Evolutionary conservation across 2,797 vertebrate genomes (phyloP).

Genomic region (Lindbergichthys nudifrons): DNA sequence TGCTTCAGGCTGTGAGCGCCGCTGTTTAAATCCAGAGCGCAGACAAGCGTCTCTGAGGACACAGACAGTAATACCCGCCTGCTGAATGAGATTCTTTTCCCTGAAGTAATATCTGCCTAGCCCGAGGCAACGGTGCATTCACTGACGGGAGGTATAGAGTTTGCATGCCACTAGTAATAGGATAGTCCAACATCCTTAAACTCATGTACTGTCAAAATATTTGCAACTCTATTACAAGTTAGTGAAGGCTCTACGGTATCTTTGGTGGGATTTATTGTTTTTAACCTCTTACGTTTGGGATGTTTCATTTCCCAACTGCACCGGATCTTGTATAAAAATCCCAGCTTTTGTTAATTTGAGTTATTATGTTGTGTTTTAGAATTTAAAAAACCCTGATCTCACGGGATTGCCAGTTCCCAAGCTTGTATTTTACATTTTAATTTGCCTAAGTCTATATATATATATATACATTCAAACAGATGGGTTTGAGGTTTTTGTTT

Average conservation of each 20-base stretch:
- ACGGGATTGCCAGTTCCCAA: background rate
- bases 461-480: background rate
- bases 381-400: background rate
- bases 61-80: conserved; percentile 61
- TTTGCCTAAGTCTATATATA: background rate
- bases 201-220: conserved; percentile 64
- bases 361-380: background rate
- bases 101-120: conserved; percentile 74
- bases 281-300: conserved; percentile 35
- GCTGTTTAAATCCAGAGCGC: conserved; percentile 48
- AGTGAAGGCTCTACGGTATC: conserved; percentile 27
- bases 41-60: conserved; percentile 69
- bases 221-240: conserved; percentile 47
- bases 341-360: no score
- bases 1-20: conserved; percentile 58
- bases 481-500: conserved; percentile 4
- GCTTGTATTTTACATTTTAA: conserved; percentile 18
- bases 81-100: conserved; percentile 61
- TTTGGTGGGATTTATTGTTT: conserved; percentile 44
- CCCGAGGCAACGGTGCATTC: conserved; percentile 55
- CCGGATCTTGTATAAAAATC: conserved; percentile 11
- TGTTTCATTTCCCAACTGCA: conserved; percentile 28
- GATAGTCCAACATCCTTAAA: conserved; percentile 68
- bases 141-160: conserved; percentile 57
- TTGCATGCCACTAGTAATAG: conserved; percentile 67